These are phyloP conservation scores for Drosophila ogumai DNA, from an alignment of 1,140 invertebrate species.

Conservation along the genomic window DNA sequence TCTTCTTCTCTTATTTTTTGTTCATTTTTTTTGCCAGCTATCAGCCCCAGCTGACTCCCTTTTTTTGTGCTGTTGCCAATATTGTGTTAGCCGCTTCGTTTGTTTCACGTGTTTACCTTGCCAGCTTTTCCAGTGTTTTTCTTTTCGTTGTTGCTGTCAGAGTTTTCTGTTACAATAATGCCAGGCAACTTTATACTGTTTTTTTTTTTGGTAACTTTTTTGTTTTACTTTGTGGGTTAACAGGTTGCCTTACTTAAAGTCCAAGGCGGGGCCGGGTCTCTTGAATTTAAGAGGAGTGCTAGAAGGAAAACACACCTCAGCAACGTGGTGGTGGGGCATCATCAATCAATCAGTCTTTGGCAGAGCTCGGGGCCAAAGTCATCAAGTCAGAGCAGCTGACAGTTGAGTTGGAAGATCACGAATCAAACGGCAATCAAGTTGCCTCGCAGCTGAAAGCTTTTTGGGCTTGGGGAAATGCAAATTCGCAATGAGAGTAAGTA, in stretches of 20 bases:
- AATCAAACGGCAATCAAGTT: slow-evolving; percentile 76
- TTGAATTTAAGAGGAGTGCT: slow-evolving; percentile 31
- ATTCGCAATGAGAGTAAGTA: slow-evolving; percentile 29
- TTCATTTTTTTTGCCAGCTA: slow-evolving; percentile 20
- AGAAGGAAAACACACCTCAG: slow-evolving; percentile 29
- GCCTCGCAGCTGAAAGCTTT: slow-evolving; percentile 56
- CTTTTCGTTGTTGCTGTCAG: slow-evolving; percentile 58
- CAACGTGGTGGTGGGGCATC: slow-evolving; percentile 22
- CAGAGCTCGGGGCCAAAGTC: slow-evolving; percentile 55
- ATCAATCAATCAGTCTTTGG: slow-evolving; percentile 67
- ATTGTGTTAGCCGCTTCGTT: slow-evolving; percentile 74
- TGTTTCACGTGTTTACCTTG: slow-evolving; percentile 67
- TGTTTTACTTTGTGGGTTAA: slow-evolving; percentile 57
- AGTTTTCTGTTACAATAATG: slow-evolving; percentile 74
- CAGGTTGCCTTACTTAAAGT: slow-evolving; percentile 53
- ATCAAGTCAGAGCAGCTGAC: slow-evolving; percentile 71
- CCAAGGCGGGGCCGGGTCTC: slow-evolving; percentile 9
- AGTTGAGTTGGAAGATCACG: slow-evolving; percentile 67
- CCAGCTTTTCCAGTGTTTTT: slow-evolving; percentile 40
- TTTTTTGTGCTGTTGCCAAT: slow-evolving; percentile 54
- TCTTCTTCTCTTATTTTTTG: slow-evolving; percentile 5
- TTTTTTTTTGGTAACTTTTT: slow-evolving; percentile 7
- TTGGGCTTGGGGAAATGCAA: slow-evolving; percentile 46
- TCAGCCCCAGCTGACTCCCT: slow-evolving; percentile 55
- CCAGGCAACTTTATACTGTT: slow-evolving; percentile 63